Base-by-base conservation (phyloP, 2,113 vertebrate genomes). In the Hystrix brachyura region DNA sequence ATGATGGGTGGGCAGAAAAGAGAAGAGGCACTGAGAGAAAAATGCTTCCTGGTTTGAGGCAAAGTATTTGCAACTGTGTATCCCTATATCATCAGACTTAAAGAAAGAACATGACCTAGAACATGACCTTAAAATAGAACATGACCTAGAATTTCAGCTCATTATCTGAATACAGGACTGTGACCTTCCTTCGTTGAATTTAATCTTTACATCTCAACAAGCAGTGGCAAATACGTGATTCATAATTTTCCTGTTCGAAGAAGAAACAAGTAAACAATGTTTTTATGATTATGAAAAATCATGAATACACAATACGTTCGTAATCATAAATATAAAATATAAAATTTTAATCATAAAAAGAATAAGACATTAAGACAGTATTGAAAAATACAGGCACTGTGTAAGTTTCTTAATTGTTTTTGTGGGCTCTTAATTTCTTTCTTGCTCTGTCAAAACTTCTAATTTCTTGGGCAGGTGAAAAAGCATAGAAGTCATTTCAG, bases 241-340 rank as follows among this genome's bases (percentile, higher is more conserved):
- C 87, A 27, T 62, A 84, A 64, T 84, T 65, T 91, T 82, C 91
- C 91, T 89, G 5, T 29, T 86, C 5, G 43, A 60, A 27, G 65
- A 80, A 72, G 27, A 71, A 79, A 76, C 59, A 51, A 91, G 9
- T 3, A 48, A 46, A 19, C 8, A 55, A 92, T 87, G 43, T 38
- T 94, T 90, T 84, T 51, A 88, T 7, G 67, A 55, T n/a, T 4
- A 81, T 71, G 46, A 60, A 83, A 76, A 81, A 65, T 59, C 57
- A 34, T 65, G 48, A 79, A 89, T 94, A 89, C 43, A 62, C 1
- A 91, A n/a, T 72, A 92, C 82, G 17, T 76, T 94, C 27, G 82
- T 43, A 74, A 95, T 55, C 38, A 81, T 65, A 53, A 82, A 82
- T 94, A 93, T 71, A 92, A 76, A 94, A 95, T 85, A 76, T 32